Percentiles rank a stretch among this genome's conserved stretches.
Conservation (phyloP, 2,113 vertebrate species). For the Grallaria varia region DNA sequence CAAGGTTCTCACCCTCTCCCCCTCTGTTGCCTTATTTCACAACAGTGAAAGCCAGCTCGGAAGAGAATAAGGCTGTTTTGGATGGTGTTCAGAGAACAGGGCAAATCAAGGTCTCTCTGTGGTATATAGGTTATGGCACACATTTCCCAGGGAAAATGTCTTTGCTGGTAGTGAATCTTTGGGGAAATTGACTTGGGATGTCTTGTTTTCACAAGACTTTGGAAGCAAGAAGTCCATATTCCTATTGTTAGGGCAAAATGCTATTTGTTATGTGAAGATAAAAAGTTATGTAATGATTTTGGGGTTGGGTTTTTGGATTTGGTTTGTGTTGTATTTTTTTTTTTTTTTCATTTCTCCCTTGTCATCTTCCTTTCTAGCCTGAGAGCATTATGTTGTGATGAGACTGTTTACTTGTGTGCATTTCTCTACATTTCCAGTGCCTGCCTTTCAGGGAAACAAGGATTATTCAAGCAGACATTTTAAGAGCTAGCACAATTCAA, state of each 20-base stretch:
- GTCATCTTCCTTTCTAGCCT: neutral
- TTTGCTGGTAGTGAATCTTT: neutral
- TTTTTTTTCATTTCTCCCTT: neutral
- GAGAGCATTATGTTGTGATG: neutral
- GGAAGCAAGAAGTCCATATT: neutral
- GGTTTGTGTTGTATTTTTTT: neutral
- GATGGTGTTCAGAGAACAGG: neutral
- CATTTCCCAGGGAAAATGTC: neutral
- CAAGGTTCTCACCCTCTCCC: constrained; percentile 24
- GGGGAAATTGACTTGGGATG: neutral
- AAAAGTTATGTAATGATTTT: neutral
- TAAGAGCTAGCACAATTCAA: neutral
- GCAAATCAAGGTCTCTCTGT: neutral
- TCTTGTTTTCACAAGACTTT: neutral
- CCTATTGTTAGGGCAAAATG: neutral
- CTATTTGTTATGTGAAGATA: neutral
- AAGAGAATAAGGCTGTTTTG: neutral
- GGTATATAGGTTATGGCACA: constrained; percentile 21
- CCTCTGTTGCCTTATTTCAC: neutral
- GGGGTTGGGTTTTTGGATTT: neutral
- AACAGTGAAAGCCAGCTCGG: neutral
- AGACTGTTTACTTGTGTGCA: neutral
- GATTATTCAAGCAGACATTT: constrained; percentile 21
- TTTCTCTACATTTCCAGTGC: neutral
- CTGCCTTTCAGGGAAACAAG: neutral